These are phyloP conservation scores for Psittacula echo DNA, from an alignment of 2,797 vertebrate species.

Conservation along the genomic window DNA sequence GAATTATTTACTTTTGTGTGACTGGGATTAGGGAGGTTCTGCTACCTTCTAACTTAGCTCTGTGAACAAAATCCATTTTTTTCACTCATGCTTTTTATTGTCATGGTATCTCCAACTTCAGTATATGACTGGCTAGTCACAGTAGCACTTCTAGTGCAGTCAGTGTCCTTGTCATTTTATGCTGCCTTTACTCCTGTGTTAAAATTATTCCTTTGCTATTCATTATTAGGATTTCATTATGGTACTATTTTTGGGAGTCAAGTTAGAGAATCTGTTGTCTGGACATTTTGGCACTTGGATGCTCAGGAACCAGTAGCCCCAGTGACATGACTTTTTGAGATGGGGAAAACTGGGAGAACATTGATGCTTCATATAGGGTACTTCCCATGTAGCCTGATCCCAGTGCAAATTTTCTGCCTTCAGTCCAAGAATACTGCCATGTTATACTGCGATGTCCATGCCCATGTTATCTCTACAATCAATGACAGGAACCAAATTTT, in stretches of 20 bases:
- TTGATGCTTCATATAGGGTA: background rate
- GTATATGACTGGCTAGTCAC: rapidly evolving
- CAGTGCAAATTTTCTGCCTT: background rate
- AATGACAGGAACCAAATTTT: background rate
- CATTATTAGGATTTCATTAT: background rate
- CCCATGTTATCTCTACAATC: background rate
- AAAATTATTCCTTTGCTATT: background rate
- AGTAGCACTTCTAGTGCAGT: background rate
- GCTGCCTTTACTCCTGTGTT: background rate
- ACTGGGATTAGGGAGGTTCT: background rate
- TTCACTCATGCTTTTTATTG: background rate
- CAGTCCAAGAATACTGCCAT: background rate
- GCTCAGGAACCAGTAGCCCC: background rate
- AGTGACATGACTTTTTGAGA: background rate
- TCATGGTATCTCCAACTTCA: background rate
- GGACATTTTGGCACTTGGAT: background rate
- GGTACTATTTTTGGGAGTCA: background rate
- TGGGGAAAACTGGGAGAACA: background rate
- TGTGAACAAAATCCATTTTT: background rate
- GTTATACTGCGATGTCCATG: background rate
- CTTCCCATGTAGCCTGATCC: background rate
- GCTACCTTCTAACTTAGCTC: rapidly evolving
- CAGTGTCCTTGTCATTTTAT: background rate
- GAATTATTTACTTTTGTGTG: background rate
- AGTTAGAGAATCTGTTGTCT: background rate